Evolutionary conservation across 2,797 vertebrate species (phyloP), one percentile per base, ranked within the genome.

Genomic region (Notolabrus celidotus): DNA sequence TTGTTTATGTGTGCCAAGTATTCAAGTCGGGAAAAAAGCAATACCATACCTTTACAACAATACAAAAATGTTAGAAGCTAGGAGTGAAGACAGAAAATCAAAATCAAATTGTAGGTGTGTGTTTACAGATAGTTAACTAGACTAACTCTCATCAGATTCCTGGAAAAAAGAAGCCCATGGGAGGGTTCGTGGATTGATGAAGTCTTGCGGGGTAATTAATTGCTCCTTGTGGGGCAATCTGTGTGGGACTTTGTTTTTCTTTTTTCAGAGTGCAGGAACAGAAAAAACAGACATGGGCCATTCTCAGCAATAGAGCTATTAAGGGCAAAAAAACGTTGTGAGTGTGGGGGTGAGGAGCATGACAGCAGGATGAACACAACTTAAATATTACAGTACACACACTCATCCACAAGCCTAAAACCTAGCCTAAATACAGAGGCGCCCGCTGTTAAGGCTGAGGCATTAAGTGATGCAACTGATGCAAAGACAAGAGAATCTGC

Each of bases 391-490:
- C 88, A 88, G 88, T 89, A 85, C 74, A 82, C 78, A 84, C 81
- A 82, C 79, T 77, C 76, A 86, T 39, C 51, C 71, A 61, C 63
- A 83, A 27, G 75, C 41, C 63, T 58, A 68, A 60, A 80, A 73
- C 67, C 84, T 67, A 92, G 89, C 90, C 92, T 93, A 93, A 94
- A 94, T 92, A 92, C 80, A 86, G 79, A 77, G 92, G 92, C 91
- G 90, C 91, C 91, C 87, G n/a, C 57, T 12, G 82, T 74, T 89
- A 86, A 90, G 86, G 82, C 87, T 64, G 2, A 23, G 57, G 87
- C 89, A 91, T 93, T 91, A 88, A 76, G 84, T 89, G 80, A 90
- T 71, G 78, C 86, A 76, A 69, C 68, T 77, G 83, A 88, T 73
- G 85, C 71, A 4, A 77, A 90, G 86, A 90, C 93, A 90, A 92